phyloP scores from a whole-genome alignment of 2,113 vertebrate genomes.

The Pristiophorus japonicus region DNA sequence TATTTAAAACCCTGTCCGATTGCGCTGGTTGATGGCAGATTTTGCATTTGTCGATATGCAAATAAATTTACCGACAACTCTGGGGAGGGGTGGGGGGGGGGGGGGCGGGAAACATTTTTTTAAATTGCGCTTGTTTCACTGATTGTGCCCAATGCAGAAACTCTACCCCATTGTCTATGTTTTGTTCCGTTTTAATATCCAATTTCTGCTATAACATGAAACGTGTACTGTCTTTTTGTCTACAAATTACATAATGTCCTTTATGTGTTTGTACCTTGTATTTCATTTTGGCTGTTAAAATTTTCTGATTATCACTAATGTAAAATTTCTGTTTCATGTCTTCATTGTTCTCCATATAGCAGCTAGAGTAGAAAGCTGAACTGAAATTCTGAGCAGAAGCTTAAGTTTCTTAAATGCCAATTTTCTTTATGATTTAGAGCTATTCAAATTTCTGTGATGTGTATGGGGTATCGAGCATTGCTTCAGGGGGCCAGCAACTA shows the following conservation, averaged over 20 bases:
- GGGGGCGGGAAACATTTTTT: neutral
- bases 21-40: no score
- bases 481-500: constrained; percentile 54
- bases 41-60: neutral
- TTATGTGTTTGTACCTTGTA: neutral
- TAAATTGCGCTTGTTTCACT: neutral
- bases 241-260: neutral
- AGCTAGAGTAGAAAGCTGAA: neutral
- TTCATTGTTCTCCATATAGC: neutral
- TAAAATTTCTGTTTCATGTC: neutral
- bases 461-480: constrained; percentile 56
- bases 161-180: neutral
- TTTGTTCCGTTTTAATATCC: neutral
- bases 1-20: no score
- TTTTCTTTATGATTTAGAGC: constrained; percentile 58
- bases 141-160: neutral
- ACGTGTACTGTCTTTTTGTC: neutral
- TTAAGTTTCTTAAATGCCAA: constrained; percentile 11
- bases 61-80: neutral
- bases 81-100: no score
- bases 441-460: constrained; percentile 58
- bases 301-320: neutral
- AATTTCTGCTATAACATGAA: neutral
- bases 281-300: constrained; percentile 5
- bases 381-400: neutral